A percentile compares a stretch with the other conserved stretches of the same genome.
phyloP scores from a whole-genome alignment of 53 echinoderm and acorn worm genomes.

The Antedon mediterranea region DNA sequence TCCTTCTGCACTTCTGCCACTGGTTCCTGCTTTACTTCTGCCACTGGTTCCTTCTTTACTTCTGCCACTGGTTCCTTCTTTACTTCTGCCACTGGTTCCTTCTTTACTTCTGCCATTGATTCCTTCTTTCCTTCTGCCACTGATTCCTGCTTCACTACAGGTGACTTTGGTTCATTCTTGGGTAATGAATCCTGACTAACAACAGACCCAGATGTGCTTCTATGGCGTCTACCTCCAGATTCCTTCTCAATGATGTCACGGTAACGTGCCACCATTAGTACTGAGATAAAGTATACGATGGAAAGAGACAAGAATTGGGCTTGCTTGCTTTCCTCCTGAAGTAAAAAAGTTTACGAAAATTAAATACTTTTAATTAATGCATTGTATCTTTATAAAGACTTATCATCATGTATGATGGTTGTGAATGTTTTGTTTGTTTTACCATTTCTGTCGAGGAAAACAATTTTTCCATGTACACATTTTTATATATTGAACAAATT shows the following conservation, averaged over 20 bases:
- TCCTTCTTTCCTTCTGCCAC: background rate
- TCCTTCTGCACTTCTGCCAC: constrained; percentile 16
- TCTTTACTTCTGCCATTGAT: constrained; percentile 13
- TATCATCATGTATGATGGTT: background rate
- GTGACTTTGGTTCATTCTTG: background rate
- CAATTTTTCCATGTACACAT: no score
- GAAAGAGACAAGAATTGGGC: constrained; percentile 97
- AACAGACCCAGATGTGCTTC: constrained; percentile 33
- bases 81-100: constrained; percentile 23
- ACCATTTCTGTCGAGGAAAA: no score
- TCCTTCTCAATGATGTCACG: constrained; percentile 94
- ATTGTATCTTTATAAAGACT: background rate
- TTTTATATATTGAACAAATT: background rate
- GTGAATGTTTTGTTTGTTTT: no score
- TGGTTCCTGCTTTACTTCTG: background rate
- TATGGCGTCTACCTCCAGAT: constrained; percentile 6
- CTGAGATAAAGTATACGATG: constrained; percentile 97
- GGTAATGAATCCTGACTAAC: constrained; percentile 55
- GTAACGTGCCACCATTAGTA: constrained; percentile 96
- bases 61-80: constrained; percentile 8
- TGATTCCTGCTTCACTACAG: background rate
- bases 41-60: background rate
- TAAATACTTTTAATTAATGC: background rate
- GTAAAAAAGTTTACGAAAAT: constrained; percentile 5
- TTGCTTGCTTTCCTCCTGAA: constrained; percentile 98